Evolutionary conservation across 2,888 invertebrate genomes (phyloP).

Genomic region (Nudaria mundana): DNA sequence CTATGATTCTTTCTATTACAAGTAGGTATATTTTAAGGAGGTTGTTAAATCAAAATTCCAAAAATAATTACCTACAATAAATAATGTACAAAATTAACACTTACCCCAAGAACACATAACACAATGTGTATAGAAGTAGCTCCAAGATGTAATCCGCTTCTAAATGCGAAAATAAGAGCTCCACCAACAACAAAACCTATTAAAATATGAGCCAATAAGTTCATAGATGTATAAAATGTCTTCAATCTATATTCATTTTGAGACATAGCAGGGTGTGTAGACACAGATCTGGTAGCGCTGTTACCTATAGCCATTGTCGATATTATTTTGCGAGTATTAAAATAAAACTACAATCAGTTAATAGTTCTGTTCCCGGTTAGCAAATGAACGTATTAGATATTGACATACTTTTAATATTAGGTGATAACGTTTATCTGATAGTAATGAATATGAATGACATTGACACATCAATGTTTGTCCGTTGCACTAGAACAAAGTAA

Average conservation of each 20-base stretch:
- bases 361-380: slow-evolving; percentile 4
- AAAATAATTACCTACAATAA: not conserved
- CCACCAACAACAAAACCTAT: slow-evolving; percentile 54
- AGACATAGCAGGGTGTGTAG: not conserved
- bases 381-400: slow-evolving; percentile 11
- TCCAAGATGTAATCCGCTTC: slow-evolving; percentile 42
- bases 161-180: slow-evolving; percentile 43
- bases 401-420: slow-evolving; percentile 8
- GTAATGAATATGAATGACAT: not conserved
- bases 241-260: slow-evolving; percentile 37
- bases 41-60: no score
- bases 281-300: not conserved
- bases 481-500: no score
- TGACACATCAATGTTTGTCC: not conserved
- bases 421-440: slow-evolving; percentile 16
- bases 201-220: slow-evolving; percentile 52
- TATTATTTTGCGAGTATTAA: not conserved
- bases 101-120: slow-evolving; percentile 66
- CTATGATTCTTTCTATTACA: no score
- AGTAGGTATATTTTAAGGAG: no score
- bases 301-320: not conserved
- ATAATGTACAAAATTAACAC: slow-evolving; percentile 23
- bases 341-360: not conserved
- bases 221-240: slow-evolving; percentile 47
- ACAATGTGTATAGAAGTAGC: slow-evolving; percentile 50